Percentiles rank a stretch among this genome's conserved stretches.
These are phyloP conservation scores for Pelodiscus sinensis DNA, from an alignment of 2,113 vertebrate species.

Conservation along the genomic window DNA sequence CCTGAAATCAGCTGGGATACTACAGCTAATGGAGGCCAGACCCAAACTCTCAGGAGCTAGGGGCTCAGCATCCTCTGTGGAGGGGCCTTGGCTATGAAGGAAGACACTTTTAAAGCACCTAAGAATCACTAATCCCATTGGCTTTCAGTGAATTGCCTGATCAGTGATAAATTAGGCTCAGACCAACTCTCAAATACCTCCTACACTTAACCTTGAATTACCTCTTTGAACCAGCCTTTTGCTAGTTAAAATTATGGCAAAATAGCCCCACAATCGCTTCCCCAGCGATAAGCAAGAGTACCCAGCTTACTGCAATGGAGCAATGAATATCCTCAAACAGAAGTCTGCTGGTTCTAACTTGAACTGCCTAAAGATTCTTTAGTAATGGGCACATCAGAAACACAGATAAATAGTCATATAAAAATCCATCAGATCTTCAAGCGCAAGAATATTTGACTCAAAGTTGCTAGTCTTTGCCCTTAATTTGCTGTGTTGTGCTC, in stretches of 20 bases:
- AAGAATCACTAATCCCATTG: background rate
- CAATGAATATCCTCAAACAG: background rate
- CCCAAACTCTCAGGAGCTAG: background rate
- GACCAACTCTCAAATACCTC: background rate
- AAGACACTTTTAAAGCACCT: background rate
- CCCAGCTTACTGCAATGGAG: background rate
- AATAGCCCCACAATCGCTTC: background rate
- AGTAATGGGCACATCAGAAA: background rate
- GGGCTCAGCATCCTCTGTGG: background rate
- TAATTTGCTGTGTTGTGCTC: constrained; percentile 47
- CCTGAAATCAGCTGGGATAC: constrained; percentile 37
- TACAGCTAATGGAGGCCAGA: constrained; percentile 26
- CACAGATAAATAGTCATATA: background rate
- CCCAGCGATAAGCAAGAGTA: background rate
- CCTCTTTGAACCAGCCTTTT: background rate
- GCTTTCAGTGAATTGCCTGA: background rate
- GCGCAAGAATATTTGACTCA: constrained; percentile 12
- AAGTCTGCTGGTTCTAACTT: background rate
- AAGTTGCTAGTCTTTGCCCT: constrained; percentile 31
- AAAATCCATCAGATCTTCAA: constrained; percentile 6
- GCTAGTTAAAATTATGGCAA: background rate
- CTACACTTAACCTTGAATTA: background rate
- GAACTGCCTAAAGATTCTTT: background rate
- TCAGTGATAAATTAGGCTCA: constrained; percentile 15
- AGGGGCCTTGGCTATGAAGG: background rate